Base-by-base conservation (phyloP, 2,888 invertebrate species). In the Lepidochrysops patricia region DNA sequence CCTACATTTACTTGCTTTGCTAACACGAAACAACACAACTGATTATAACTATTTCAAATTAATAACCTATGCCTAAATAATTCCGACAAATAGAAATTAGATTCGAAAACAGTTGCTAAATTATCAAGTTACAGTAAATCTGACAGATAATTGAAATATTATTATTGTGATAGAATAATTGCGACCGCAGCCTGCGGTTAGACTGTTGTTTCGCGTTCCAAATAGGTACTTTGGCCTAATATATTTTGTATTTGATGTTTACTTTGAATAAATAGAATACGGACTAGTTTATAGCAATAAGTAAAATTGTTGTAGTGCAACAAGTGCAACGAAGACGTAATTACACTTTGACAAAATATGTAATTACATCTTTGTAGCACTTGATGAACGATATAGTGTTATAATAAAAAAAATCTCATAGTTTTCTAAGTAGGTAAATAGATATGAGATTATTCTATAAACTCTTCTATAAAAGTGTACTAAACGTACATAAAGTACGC, bases 81-180 rank as follows among this genome's bases (percentile, higher is more conserved):
- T 43, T 43, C 23, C 23, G 23, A 15, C 23, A 43, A 43, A 43
- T 23, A 23, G 7, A 50, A 25, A 50, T 50, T 29, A 29, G 15
- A 19, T 54, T 54, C 29, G 29, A 19, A 54, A 54, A 52, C 27
- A 15, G 27, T 52, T 19, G 19, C 19, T 15, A 49, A 49, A 49
- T 49, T 54, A 54, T 54, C 54, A 29, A 54, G 54, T 54, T 19
- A 27, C 43, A 12, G 43, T 29, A 29, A 54, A 54, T 54, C 54
- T 72, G 77, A 72, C 73, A 75, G 74, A 77, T 80, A 80, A 82
- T 76, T 70, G 73, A 74, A 76, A 77, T 75, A 75, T 77, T 78
- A 82, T 79, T 75, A 77, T 78, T 78, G 75, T 74, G 70, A 69
- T 72, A 70, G 81, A 83, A 81, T 81, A 75, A 79, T 79, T 77